phyloP scores from a whole-genome alignment of 2,113 vertebrate genomes.

The Piaya cayana region DNA sequence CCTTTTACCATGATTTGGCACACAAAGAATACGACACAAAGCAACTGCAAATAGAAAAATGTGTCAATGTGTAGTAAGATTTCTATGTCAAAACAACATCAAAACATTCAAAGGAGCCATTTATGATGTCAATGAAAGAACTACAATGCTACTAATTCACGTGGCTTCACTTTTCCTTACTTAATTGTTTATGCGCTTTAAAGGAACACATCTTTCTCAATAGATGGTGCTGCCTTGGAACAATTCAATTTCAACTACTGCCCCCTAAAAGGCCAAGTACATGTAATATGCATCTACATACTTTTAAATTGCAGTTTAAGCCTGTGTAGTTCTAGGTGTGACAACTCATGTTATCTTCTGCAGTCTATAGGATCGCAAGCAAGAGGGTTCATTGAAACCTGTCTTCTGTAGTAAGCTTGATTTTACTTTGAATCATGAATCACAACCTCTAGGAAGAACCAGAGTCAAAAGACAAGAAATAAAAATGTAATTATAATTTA shows the following conservation, averaged over 20 bases:
- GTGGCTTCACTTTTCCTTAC: not conserved
- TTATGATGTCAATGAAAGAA: slow-evolving; percentile 49
- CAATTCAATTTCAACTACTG: not conserved
- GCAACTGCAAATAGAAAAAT: slow-evolving; percentile 33
- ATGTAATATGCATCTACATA: not conserved
- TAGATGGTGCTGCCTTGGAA: not conserved
- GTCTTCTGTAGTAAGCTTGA: not conserved
- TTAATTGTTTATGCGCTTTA: slow-evolving; percentile 40
- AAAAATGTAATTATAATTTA: not conserved
- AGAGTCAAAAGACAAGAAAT: not conserved
- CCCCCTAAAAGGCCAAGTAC: not conserved
- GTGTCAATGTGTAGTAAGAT: slow-evolving; percentile 26
- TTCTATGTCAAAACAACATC: slow-evolving; percentile 53
- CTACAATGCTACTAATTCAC: slow-evolving; percentile 1
- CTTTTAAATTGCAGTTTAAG: not conserved
- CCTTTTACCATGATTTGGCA: slow-evolving; percentile 20
- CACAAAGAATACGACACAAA: slow-evolving; percentile 4
- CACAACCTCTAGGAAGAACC: not conserved
- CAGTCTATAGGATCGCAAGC: not conserved
- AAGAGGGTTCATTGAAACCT: not conserved
- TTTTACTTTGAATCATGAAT: not conserved
- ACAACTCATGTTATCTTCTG: not conserved
- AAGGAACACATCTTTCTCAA: not conserved
- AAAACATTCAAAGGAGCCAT: slow-evolving; percentile 42
- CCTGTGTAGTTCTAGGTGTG: not conserved